Base-by-base conservation (phyloP, 1,140 invertebrate genomes). In the Aphelinus atriplicis region DNA sequence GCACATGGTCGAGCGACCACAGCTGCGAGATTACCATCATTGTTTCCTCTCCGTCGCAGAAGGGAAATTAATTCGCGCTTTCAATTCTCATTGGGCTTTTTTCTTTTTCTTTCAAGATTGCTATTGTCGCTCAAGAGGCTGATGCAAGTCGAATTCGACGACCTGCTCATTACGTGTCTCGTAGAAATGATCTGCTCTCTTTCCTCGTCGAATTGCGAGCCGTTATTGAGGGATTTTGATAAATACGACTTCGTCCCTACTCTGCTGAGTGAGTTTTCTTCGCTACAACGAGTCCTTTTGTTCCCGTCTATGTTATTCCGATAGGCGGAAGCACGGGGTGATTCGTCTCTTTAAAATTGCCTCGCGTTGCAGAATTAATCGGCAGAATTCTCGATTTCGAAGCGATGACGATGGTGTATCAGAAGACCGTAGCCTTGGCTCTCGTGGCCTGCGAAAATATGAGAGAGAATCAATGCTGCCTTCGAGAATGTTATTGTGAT, bases 171-270 rank as follows among this genome's bases (percentile, higher is more conserved):
- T 47, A 71, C 66, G 43, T 75, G 73, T 69, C 70, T 78, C 47
- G 9, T 60, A 0, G 85, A 78, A 76, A 80, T 76, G 7, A 76
- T 85, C 47, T 84, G 78, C 55, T 73, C 73, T 7, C 81, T 85
- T 46, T 70, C 78, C 1, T 56, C 78, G 3, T 50, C 42, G 2
- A 61, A 75, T 7, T 62, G 67, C 42, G n/a, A 48, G 3, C n/a
- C 71, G 53, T 62, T 84, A 45, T 3, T 82, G 6, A 57, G 72
- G 1, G 62, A 80, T 56, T 82, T 86, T 45, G 70, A 66, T 3
- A 62, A 78, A 26, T 26, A 70, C 10, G 67, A 73, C 53, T 67
- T 79, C 3, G 75, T 80, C 47, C 4, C 61, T 1, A 48, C 50
- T 26, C 64, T 84, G 46, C 64, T 81, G 3, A 75, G 84, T 85